Conservation (phyloP, 2,888 invertebrate species). For the Parasteatoda lunata region DNA sequence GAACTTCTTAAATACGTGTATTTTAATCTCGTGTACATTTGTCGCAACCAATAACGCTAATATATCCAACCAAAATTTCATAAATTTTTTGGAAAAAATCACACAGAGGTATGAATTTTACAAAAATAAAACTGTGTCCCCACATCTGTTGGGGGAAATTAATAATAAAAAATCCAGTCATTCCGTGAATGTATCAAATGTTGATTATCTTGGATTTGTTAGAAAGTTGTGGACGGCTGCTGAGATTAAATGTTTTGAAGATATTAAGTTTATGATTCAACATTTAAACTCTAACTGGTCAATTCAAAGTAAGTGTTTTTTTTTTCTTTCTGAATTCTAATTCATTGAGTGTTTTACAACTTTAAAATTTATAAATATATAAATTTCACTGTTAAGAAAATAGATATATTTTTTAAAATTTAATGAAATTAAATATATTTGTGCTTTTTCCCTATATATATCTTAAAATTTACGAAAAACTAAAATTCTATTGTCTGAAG, state of each 20-base stretch:
- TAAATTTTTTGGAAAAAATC: background rate
- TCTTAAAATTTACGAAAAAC: too few relatives aligned
- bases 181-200: background rate
- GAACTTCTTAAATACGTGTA: too few relatives aligned
- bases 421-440: too few relatives aligned
- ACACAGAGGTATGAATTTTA: background rate
- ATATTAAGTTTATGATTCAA: slow-evolving; percentile 22
- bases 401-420: too few relatives aligned
- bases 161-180: background rate
- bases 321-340: background rate
- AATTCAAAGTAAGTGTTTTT: slow-evolving; percentile 30
- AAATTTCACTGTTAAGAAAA: too few relatives aligned
- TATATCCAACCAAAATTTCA: background rate
- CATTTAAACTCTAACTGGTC: slow-evolving; percentile 32
- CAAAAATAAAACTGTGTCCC: background rate
- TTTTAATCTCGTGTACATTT: too few relatives aligned
- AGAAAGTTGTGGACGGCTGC: background rate
- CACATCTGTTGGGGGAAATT: too few relatives aligned
- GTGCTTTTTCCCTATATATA: too few relatives aligned
- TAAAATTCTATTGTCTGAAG: too few relatives aligned
- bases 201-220: background rate
- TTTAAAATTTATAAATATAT: too few relatives aligned
- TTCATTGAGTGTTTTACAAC: too few relatives aligned
- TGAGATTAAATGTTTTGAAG: slow-evolving; percentile 28
- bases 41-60: too few relatives aligned